These are phyloP conservation scores for Chrysaora quinquecirrha DNA, from an alignment of 30 jellyfish, hydroid and myxozoan species.

Conservation along the genomic window DNA sequence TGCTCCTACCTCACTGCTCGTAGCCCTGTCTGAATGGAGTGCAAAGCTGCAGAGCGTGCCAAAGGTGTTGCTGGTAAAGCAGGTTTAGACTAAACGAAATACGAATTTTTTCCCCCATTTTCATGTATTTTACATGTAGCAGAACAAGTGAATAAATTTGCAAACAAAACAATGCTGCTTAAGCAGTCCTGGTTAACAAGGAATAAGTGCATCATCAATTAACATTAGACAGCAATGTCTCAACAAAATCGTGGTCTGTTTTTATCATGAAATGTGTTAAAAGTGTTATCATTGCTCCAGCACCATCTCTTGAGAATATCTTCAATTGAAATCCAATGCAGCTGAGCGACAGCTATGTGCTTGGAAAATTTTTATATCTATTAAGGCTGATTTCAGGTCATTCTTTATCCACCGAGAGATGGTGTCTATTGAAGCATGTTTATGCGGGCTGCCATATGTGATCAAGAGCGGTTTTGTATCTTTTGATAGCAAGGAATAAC, in stretches of 20 bases:
- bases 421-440: background rate
- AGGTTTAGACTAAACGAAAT: no score
- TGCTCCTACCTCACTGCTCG: background rate
- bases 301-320: constrained; percentile 4
- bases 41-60: no score
- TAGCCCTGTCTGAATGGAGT: background rate
- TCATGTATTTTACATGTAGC: no score
- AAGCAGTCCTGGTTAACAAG: no score
- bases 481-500: background rate
- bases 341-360: constrained; percentile 21
- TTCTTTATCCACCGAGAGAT: constrained; percentile 6
- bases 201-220: no score
- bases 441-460: background rate
- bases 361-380: background rate
- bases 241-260: no score
- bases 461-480: background rate
- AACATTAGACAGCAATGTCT: no score
- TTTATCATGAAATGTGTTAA: background rate
- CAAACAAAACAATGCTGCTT: constrained; percentile 3
- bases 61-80: no score
- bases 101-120: no score
- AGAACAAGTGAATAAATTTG: no score
- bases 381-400: background rate
- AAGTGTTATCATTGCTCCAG: constrained; percentile 4
- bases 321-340: background rate